A percentile compares a stretch with the other conserved stretches of the same genome.
Conservation (phyloP, 2,888 invertebrate species). For the Allacma fusca region DNA sequence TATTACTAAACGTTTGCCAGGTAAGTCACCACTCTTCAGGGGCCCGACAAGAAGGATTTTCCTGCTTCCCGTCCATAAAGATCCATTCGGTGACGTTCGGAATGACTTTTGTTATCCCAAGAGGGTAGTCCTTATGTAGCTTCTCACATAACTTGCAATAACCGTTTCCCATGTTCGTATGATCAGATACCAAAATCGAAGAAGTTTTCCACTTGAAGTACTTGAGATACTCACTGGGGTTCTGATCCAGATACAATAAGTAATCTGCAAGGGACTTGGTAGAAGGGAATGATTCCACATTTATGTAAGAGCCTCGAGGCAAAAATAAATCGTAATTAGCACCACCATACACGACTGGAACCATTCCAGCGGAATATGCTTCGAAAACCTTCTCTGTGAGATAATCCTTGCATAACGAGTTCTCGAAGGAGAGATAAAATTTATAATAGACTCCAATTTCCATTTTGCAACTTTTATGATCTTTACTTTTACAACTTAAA, state of each 20-base stretch:
- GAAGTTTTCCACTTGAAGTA: background rate
- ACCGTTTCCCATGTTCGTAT: background rate
- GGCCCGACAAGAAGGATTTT: too few species aligned
- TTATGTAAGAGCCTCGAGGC: background rate
- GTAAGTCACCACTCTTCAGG: too few species aligned
- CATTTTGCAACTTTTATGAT: background rate
- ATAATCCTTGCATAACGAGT: background rate
- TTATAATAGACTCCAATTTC: background rate
- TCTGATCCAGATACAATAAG: background rate
- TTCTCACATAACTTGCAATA: background rate
- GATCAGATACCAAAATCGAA: background rate
- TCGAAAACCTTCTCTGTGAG: background rate
- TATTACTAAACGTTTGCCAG: too few species aligned
- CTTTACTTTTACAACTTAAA: background rate
- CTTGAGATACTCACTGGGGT: background rate
- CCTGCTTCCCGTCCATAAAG: background rate
- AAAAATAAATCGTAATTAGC: background rate
- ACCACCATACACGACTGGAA: background rate
- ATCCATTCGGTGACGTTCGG: background rate
- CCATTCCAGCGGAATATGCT: background rate
- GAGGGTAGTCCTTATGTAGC: background rate
- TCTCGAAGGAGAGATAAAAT: background rate
- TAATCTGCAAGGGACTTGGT: background rate
- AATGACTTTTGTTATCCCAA: background rate
- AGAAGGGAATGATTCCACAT: background rate